phyloP scores from a whole-genome alignment of 2,113 vertebrate genomes.

The Neoarius graeffei region DNA sequence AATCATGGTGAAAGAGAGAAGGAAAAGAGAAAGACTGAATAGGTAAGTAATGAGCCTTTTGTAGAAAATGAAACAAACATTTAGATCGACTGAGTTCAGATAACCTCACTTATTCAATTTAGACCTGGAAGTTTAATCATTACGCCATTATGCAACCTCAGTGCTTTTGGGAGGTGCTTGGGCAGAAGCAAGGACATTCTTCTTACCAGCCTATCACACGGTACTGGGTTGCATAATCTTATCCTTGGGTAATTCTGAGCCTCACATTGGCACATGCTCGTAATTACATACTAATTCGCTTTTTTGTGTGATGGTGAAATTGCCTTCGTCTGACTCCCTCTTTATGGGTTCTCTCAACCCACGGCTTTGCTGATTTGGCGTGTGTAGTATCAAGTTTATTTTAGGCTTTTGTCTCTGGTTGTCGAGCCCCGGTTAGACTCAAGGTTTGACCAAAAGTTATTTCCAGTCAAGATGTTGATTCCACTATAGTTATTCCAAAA shows the following conservation, averaged over 20 bases:
- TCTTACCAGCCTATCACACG: conserved; percentile 31
- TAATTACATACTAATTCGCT: conserved; percentile 14
- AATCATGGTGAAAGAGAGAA: conserved; percentile 40
- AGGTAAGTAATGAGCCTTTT: not conserved
- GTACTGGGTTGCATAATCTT: conserved; percentile 42
- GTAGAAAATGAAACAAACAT: conserved; percentile 2
- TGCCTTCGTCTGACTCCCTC: too few relatives aligned
- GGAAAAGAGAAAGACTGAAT: not conserved
- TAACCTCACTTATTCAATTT: not conserved
- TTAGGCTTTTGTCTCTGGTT: not conserved
- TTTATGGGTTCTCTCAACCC: not conserved
- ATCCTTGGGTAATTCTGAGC: conserved; percentile 31
- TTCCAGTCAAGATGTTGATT: not conserved
- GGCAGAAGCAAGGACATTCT: conserved; percentile 48
- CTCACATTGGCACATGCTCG: conserved; percentile 22
- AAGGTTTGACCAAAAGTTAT: not conserved
- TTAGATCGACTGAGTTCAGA: not conserved
- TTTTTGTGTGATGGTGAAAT: not conserved
- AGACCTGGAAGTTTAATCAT: conserved; percentile 5
- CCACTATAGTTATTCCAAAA: too few relatives aligned
- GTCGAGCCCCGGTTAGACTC: not conserved
- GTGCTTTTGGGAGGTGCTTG: not conserved
- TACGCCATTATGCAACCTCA: conserved; percentile 24
- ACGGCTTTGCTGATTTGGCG: conserved; percentile 18
- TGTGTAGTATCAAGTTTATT: conserved; percentile 24